Percentiles rank a stretch among this genome's conserved stretches.
phyloP scores from a whole-genome alignment of 2,797 vertebrate genomes.

The Enteromius radiatus region DNA sequence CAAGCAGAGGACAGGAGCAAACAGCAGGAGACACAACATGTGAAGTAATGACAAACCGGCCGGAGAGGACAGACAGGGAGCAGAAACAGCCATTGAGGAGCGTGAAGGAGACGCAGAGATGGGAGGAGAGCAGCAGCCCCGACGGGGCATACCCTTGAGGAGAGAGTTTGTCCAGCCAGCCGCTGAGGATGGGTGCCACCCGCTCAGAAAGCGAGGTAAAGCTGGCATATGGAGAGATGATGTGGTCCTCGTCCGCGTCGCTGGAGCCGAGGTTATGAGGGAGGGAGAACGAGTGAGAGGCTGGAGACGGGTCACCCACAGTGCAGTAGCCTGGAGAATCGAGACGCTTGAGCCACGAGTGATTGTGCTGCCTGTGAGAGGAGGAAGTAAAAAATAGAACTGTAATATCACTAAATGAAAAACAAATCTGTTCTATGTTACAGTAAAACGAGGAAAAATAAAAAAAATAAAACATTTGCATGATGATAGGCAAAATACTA shows the following conservation, averaged over 20 bases:
- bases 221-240: constrained; percentile 96
- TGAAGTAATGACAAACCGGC: constrained; percentile 63
- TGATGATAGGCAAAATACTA: background rate
- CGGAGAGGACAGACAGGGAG: constrained; percentile 70
- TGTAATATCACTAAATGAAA: background rate
- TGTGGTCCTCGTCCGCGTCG: constrained; percentile 86
- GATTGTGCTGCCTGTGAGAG: constrained; percentile 63
- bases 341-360: constrained; percentile 66
- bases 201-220: constrained; percentile 86
- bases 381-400: background rate
- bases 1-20: constrained; percentile 59
- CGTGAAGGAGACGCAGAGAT: constrained; percentile 71
- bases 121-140: constrained; percentile 67
- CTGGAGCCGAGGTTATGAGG: constrained; percentile 69
- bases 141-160: constrained; percentile 87
- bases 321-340: constrained; percentile 85
- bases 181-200: constrained; percentile 82
- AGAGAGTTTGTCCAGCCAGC: constrained; percentile 97
- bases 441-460: background rate
- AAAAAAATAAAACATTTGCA: no score
- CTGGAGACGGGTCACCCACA: constrained; percentile 74
- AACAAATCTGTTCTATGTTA: background rate
- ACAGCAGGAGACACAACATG: constrained; percentile 53
- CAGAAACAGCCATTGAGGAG: constrained; percentile 70
- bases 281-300: constrained; percentile 69